These are phyloP conservation scores for Neogobius melanostomus DNA, from an alignment of 2,113 vertebrate genomes.

Conservation along the genomic window DNA sequence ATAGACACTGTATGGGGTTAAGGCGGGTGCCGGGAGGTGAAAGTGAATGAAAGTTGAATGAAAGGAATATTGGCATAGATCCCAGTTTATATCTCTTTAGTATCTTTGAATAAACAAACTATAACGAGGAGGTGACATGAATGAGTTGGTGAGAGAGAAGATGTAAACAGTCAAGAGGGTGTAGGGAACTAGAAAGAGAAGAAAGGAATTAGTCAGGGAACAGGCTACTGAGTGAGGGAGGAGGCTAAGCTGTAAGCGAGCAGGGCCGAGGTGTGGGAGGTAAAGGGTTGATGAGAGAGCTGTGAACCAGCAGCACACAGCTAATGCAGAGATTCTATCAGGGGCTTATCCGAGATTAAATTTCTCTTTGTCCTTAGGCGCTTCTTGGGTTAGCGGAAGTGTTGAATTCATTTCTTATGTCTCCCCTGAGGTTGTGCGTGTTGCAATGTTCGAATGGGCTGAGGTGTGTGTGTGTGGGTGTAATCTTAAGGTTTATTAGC, in stretches of 20 bases:
- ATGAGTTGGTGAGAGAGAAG: neutral
- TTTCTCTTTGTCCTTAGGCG: constrained; percentile 74
- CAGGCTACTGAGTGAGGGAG: neutral
- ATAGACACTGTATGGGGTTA: constrained; percentile 50
- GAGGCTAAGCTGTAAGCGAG: constrained; percentile 44
- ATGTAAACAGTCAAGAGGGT: neutral
- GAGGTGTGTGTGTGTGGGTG: constrained; percentile 23
- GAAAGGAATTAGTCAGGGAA: neutral
- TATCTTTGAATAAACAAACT: neutral
- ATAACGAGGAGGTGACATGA: neutral
- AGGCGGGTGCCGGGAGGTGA: constrained; percentile 33
- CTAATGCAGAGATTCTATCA: constrained; percentile 72
- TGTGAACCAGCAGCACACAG: constrained; percentile 64
- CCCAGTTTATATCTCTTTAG: too few relatives aligned
- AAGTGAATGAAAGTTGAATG: constrained; percentile 5
- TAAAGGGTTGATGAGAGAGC: constrained; percentile 66
- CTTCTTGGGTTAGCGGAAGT: constrained; percentile 70
- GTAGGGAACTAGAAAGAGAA: neutral
- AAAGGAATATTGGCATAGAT: too few relatives aligned
- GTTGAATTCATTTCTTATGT: constrained; percentile 68
- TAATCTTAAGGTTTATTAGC: constrained; percentile 52
- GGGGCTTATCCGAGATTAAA: constrained; percentile 75
- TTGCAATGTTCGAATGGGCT: constrained; percentile 30
- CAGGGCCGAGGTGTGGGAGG: constrained; percentile 63
- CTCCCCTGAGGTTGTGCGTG: constrained; percentile 59